Evolutionary conservation across 2,797 vertebrate species (phyloP), one percentile per base, ranked within the genome.

Genomic region (Mionectes olivaceus): DNA sequence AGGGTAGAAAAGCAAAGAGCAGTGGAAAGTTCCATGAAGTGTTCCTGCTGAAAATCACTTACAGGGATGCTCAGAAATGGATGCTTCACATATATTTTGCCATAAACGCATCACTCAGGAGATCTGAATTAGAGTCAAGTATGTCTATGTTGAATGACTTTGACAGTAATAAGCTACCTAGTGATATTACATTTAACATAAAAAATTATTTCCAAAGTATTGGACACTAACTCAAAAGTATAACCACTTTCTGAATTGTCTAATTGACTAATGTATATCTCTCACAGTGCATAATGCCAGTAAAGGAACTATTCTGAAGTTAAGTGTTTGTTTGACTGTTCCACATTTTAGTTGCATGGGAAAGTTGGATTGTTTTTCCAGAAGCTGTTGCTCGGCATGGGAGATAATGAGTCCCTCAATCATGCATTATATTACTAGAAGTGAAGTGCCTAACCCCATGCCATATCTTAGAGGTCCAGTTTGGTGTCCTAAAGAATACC

Each of bases 131-230:
- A 88, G 67, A 95, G 94, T 96, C 95, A 95, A 94, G 68, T 84
- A 94, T 92, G 56, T 89, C 75, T 95, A 70, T 74, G 83, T 89
- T 94, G 91, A 97, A 83, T 89, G 77, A 93, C 63, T 96, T 95
- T 97, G 94, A 97, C 94, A 97, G 85, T 84, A 97, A 97, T 86
- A 95, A 96, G 94, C 76, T 92, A 46, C 84, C 95, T 93, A 93
- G 90, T 92, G 94, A 89, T 95, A 95, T 97, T 96, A 96, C 81
- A 44, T 96, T 96, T 96, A 96, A 95, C 85, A 84, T 46, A 85
- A 90, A 93, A 95, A 97, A 97, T 95, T 95, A 96, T 96, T 97
- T 97, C 89, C 87, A 94, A 95, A 97, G 70, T 95, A 95, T 94
- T 96, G 95, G 96, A 96, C 70, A 81, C 43, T 63, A 83, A 23